Evolutionary conservation across 2,888 invertebrate species (phyloP), one percentile per base, ranked within the genome.

Genomic region (Epirrita christyi): DNA sequence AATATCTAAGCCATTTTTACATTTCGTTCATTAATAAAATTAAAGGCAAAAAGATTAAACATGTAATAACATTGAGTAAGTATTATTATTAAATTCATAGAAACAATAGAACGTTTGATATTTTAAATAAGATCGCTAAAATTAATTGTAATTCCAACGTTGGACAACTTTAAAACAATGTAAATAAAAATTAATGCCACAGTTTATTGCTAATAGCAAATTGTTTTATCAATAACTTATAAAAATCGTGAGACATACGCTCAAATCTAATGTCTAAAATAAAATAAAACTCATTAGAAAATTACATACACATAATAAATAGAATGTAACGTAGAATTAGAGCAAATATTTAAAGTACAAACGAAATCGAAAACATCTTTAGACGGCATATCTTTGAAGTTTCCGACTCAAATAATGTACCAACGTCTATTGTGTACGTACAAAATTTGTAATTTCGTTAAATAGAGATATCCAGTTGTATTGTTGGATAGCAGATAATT

Each of bases 401-500:
- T 59, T 61, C 84, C 86, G 85, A 55, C 55, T 32, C 69, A 67
- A 65, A 70, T 63, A 21, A 21, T 21, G 62, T 65, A 51, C 50
- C 59, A 46, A 40, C 28, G 43, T 41, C 64, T 52, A 67, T 66
- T 70, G 68, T 71, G 54, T 38, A 74, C 65, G 71, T 75, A 72
- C 73, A 70, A 82, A 77, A 78, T 79, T 80, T 76, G 83, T 90
- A 89, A 90, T 89, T 88, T 88, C 76, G 88, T 89, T 89, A 89
- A 88, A 90, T 86, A 82, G 86, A 89, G 85, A 86, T 79, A 80
- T 86, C 77, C 70, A 71, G 67, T 60, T 65, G 76, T 73, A 85
- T 89, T 88, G 87, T 88, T 68, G 73, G 46, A 68, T 50, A 64
- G 78, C 76, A 78, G 83, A 88, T 88, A 88, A 88, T 90, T 89